Base-by-base conservation (phyloP, 2,888 invertebrate genomes). In the Tetragonisca angustula region DNA sequence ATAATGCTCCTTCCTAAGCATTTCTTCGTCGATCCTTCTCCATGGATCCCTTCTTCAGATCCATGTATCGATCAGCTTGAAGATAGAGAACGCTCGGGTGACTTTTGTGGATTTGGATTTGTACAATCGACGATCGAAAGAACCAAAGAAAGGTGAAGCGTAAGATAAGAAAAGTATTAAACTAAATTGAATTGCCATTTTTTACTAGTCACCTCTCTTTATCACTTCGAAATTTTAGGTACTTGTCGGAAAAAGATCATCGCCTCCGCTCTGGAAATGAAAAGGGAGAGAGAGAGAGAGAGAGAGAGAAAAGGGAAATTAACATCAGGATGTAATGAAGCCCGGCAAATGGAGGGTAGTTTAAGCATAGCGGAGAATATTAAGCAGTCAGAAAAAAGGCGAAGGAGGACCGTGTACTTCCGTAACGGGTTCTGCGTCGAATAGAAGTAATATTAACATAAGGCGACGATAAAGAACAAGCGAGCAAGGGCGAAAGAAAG, bases 371-470 rank as follows among this genome's bases (percentile, higher is more conserved):
- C n/a, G 17, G 17, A 49, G 27, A 19, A 3, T 74, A 74, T 54
- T 64, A 62, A 32, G 24, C 9, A 64, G 75, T 13, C 19, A 21
- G 49, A 67, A 79, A 70, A 82, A 80, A 73, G 19, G 21, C 15
- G 17, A 36, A 32, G 62, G 17, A 32, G 24, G 21, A 27, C 32
- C 32, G 15, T 49, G 59, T 50, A 6, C 21, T 24, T 36, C 11
- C 17, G 76, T 61, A 72, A 61, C 56, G 71, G 69, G 52, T 71
- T 69, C 78, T 80, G 81, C 81, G 52, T 70, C 61, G 81, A 85
- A 84, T 87, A 89, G 67, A 68, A 68, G 90, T 91, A 91, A 92
- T 91, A 92, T 92, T 92, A 92, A 89, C 92, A 92, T 92, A 91
- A 91, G 89, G 65, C 81, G 82, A 85, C 92, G 85, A 92, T 92